Evolutionary conservation across 2,888 invertebrate genomes (phyloP), one percentile per base, ranked within the genome.

Genomic region (Exephanes ischioxanthus): DNA sequence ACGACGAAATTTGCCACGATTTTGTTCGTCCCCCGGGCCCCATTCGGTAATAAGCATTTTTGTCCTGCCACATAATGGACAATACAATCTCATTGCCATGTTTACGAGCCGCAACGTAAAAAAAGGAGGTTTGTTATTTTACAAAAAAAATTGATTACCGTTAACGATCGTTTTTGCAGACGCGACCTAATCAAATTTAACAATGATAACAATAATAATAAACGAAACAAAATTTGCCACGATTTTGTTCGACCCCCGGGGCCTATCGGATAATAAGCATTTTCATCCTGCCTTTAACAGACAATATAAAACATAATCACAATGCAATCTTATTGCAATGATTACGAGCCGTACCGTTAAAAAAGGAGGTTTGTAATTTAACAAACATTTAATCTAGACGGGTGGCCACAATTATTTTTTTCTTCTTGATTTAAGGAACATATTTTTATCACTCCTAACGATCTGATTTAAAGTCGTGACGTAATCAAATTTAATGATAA

Each of bases 1-100:
- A n/a, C 41, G 14, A 19, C 33, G 19, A 37, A 37, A 72, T 22
- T 72, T 37, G n/a, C 53, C 11, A 72, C 19, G 16, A 55, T 72
- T 72, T 55, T 55, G 22, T 41, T 55, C 37, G 9, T 19, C 19
- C 41, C 41, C 11, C 41, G 9, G 9, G 19, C 0, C 7, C 19
- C 7, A 19, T 11, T 41, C 41, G 41, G n/a, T 41, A 41, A 67
- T 19, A 41, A 37, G 6, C 4, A 19, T 19, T 41, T 41, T 41
- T 41, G 2, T 11, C 19, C 37, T 3, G 9, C n/a, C 66, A 11
- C 16, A 41, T 37, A 33, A 63, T 63, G 5, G 5, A n/a, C 19
- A 58, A 58, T 22, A 30, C 22, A 61, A 61, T 22, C 30, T 1
- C 26, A 19, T 55, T 22, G 9, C 9, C 11, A 61, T 61, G 61